Evolutionary conservation across 2,888 invertebrate genomes (phyloP), one percentile per base, ranked within the genome.

Genomic region (Arrhopalites spinosus): DNA sequence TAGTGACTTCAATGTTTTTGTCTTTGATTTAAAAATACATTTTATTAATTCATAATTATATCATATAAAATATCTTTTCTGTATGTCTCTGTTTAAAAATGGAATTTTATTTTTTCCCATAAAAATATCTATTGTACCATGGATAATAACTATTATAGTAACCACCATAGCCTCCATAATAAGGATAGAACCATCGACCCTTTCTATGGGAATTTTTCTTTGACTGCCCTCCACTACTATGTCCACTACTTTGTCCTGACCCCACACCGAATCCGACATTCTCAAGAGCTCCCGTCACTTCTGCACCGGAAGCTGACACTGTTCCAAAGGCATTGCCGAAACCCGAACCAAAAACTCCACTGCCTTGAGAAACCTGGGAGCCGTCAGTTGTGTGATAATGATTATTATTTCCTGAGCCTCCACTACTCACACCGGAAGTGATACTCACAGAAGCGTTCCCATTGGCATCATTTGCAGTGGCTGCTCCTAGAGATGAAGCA

Each of bases 121-220:
- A 61, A 20, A 7, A 61, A 20, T n/a, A n/a, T n/a, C n/a, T n/a
- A n/a, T n/a, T n/a, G n/a, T 61, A 61, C 3, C 3, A 25, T 61
- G 59, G 59, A 25, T 61, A 56, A 56, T 56, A 56, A 56, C n/a
- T 27, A 15, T 61, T 23, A 61, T 27, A 13, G 15, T 25, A 2
- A 27, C 25, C 20, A 25, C 59, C 59, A 61, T 61, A 61, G 13
- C 25, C 20, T 25, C 59, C 59, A 61, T 61, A 56, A n/a, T n/a
- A 61, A 3, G 59, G 59, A 27, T 61, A 61, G 59, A 61, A 61
- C n/a, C 13, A 61, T 23, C 59, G 59, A 25, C 59, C 59, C 27
- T 61, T 8, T 61, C 59, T 8, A 23, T 13, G 25, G 53, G 53
- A 20, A 15, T 5, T 5, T 5, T 15, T 13, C 23, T 8, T 23